These are phyloP conservation scores for Hippasteria phrygiana DNA, from an alignment of 53 echinoderm and acorn worm genomes.

Conservation along the genomic window DNA sequence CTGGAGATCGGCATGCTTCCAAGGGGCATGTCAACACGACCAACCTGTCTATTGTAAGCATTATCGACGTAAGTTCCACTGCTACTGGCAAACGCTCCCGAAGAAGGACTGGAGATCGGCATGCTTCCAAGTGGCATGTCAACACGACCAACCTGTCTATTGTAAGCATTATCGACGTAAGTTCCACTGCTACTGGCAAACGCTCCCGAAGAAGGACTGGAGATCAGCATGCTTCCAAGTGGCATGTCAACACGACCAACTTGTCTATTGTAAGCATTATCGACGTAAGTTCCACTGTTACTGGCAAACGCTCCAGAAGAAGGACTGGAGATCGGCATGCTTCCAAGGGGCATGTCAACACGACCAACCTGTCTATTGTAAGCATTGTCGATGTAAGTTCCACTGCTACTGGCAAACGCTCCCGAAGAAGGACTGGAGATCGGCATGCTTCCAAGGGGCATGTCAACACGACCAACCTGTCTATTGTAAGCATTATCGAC, in stretches of 20 bases:
- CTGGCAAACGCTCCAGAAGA: background rate
- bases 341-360: conserved; percentile 53
- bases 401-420: no score
- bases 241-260: conserved; percentile 50
- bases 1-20: no score
- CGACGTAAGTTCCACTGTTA: background rate
- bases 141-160: conserved; percentile 57
- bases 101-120: conserved; percentile 46
- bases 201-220: no score
- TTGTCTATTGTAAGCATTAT: no score
- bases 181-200: background rate
- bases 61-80: no score
- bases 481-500: no score
- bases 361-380: conserved; percentile 50
- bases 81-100: background rate
- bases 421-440: no score
- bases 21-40: no score
- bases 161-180: conserved; percentile 64
- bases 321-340: conserved; percentile 42
- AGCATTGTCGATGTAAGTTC: conserved; percentile 61
- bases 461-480: no score
- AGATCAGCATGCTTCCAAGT: conserved; percentile 59
- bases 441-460: no score
- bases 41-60: no score
- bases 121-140: conserved; percentile 56